Conservation (phyloP, 2,113 vertebrate genomes). For the Sphaerodactylus townsendi region DNA sequence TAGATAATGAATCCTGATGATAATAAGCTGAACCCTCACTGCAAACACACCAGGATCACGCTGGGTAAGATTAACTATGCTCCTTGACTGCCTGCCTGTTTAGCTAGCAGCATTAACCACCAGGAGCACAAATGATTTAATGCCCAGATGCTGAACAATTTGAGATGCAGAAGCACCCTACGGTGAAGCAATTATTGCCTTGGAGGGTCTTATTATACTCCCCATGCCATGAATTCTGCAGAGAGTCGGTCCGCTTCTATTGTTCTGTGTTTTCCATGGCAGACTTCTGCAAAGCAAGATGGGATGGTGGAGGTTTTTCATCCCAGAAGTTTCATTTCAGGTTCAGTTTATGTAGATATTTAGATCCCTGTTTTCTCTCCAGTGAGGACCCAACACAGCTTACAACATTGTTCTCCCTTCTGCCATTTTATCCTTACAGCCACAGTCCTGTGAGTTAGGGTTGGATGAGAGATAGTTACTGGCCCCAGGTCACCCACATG, state of each 20-base stretch:
- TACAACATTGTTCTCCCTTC: too few species aligned
- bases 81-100: constrained; percentile 66
- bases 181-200: constrained; percentile 74
- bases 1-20: constrained; percentile 57
- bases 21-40: constrained; percentile 66
- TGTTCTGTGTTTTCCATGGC: constrained; percentile 59
- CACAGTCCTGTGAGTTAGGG: too few species aligned
- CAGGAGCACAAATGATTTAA: constrained; percentile 71
- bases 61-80: constrained; percentile 68
- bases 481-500: too few species aligned
- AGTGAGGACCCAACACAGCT: too few species aligned
- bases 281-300: constrained; percentile 43
- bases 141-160: constrained; percentile 73
- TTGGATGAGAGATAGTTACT: too few species aligned
- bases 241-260: constrained; percentile 66
- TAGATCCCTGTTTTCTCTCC: too few species aligned
- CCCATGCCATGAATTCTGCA: constrained; percentile 67
- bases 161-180: constrained; percentile 72
- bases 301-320: constrained; percentile 36
- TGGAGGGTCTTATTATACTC: constrained; percentile 72
- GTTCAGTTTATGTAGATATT: too few species aligned
- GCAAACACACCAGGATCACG: constrained; percentile 62
- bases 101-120: constrained; percentile 59
- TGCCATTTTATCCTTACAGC: too few species aligned
- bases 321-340: background rate